Evolutionary conservation across 2,888 invertebrate genomes (phyloP), one percentile per base, ranked within the genome.

Genomic region (Himalopsyche anomala): DNA sequence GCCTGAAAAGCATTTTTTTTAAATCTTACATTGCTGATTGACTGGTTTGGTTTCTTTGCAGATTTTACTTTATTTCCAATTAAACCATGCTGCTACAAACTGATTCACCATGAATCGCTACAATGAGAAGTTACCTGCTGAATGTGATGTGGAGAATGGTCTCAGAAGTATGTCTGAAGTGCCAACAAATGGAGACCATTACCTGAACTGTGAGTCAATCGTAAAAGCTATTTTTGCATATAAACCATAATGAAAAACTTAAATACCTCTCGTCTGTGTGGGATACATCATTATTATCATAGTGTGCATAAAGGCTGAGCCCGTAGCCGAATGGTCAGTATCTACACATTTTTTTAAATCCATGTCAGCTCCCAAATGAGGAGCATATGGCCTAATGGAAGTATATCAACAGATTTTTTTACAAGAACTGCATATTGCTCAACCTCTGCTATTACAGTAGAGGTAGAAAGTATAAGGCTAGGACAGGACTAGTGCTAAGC

Each of bases 51-150:
- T 15, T 12, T 74, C 15, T 74, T 74, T 74, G 11, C 74, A 74
- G 74, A 74, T 12, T 74, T 69, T 69, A 28, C 36, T 69, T 74
- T 74, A 74, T 74, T 74, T 74, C 38, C 36, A 74, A 28, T 38
- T 74, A 74, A 74, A 74, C 38, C 38, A 74, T 74, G 74, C 74
- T 36, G 74, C 74, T 9, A 36, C 74, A 28, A 12, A 15, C 74
- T 74, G 74, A 74, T 38, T 74, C 74, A 36, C 36, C 45, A 85
- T 85, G 85, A 85, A 85, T 69, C 36, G 38, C 62, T 85, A 69
- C 69, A 85, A 85, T 80, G 85, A 81, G 45, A 85, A 84, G 56
- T 80, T 38, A 80, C 62, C 69, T 69, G 45, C 45, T 28, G 69
- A 81, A 80, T 51, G 51, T 84, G 36, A 51, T 17, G 55, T 82